Base-by-base conservation (phyloP, 1,140 invertebrate genomes). In the Diorhabda sublineata region DNA sequence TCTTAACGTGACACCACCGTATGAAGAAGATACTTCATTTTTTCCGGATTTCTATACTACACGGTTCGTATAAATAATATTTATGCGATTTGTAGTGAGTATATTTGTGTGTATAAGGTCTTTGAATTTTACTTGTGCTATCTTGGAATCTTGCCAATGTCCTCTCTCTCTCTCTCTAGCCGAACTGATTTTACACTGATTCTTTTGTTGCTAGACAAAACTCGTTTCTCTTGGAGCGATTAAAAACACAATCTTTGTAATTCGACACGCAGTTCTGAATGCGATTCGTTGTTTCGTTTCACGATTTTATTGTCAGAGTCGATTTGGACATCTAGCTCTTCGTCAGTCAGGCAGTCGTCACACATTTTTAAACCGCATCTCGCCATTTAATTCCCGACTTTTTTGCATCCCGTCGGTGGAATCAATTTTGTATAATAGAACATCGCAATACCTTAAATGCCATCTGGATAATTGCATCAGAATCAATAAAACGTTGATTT, bases 41-140 rank as follows among this genome's bases (percentile, higher is more conserved):
- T 79, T 78, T 73, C 77, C 77, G 56, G 78, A 79, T 70, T 78
- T 79, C 60, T 79, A 78, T 58, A 73, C 69, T 64, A 75, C 78
- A 72, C 73, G 78, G 78, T 79, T 71, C 66, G 76, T 77, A 43
- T 47, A 60, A 56, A 62, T 2, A 52, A 6, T 52, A 6, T 52
- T 52, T 4, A 52, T 52, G 6, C 6, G 6, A 52, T 52, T 8
- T 52, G 47, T 8, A 2, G 42, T 59, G 59, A 43, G 45, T 56
- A 63, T 68, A 42, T 66, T 42, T 44, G 58, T 69, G 63, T 70
- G 68, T 47, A 45, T 60, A 58, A 26, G 65, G 65, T 67, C 65
- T 67, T 67, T 67, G 44, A 67, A 60, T 67, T 61, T 61, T 42
- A 11, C 42, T 61, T 47, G 43, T 59, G 41, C 11, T 41, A 43